Base-by-base conservation (phyloP, 2,888 invertebrate species). In the Operophtera brumata region DNA sequence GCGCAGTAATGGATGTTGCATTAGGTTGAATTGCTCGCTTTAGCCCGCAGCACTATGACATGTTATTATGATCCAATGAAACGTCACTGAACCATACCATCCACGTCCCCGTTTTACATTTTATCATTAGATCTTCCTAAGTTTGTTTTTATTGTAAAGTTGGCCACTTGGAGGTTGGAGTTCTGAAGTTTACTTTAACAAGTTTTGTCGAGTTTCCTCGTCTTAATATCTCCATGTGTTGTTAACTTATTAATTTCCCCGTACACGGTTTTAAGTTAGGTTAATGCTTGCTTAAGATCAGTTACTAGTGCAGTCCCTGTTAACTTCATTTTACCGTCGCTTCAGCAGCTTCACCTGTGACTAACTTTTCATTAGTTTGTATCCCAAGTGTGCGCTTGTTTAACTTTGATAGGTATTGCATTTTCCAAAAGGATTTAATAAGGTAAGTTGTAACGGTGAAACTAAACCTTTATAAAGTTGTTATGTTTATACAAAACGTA, bases 211-310 rank as follows among this genome's bases (percentile, higher is more conserved):
- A 61, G 59, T 61, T 65, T 52, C 44, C 55, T 52, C 54, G 51
- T 55, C 48, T 56, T 34, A 61, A 64, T 57, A 53, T 60, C 45
- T 47, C 53, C 49, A 50, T 54, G 53, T 49, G 60, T 59, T 62
- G 56, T 62, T 47, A 65, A 64, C 57, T 59, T 61, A 57, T 64
- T 66, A 64, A 65, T 64, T 64, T 64, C 51, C 49, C 49, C 55
- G 51, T 54, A 60, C 59, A 40, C 47, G 42, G 11, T 2, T 50
- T 48, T 54, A 55, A 55, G 49, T 58, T 53, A 49, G 45, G 55
- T 57, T 59, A 59, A 55, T 51, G 60, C 54, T 53, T 54, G 47
- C 55, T 50, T 49, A 45, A 45, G 50, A 59, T 62, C 59, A 55
- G 46, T 49, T 46, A 43, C 52, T 48, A 44, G 54, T 40, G 43